Conservation (phyloP, 2,888 invertebrate species). For the Lomographa bimaculata region DNA sequence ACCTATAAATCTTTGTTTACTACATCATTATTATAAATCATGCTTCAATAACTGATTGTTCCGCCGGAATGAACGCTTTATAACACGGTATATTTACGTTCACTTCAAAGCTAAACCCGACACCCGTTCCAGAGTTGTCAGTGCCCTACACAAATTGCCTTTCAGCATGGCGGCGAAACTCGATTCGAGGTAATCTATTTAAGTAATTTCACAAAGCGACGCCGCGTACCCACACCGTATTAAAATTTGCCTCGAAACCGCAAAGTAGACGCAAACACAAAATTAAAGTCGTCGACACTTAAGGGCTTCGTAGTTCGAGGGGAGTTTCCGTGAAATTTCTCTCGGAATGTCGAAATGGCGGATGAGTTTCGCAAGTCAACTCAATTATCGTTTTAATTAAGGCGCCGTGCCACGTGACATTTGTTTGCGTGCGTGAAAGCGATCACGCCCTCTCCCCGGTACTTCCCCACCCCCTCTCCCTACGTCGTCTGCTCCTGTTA, state of each 20-base stretch:
- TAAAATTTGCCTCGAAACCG: conserved; percentile 77
- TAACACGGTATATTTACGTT: too few relatives aligned
- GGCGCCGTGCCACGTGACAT: conserved; percentile 81
- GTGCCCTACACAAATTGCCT: conserved; percentile 32
- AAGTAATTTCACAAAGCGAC: conserved; percentile 74
- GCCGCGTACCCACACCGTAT: conserved; percentile 66
- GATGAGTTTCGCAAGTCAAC: conserved; percentile 83
- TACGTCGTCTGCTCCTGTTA: conserved; percentile 67
- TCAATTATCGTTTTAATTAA: conserved; percentile 84
- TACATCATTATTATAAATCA: too few relatives aligned
- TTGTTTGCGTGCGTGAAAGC: conserved; percentile 83
- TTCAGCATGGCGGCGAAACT: conserved; percentile 51
- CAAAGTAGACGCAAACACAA: conserved; percentile 82
- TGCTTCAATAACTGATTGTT: too few relatives aligned
- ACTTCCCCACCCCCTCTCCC: conserved; percentile 36
- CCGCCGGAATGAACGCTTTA: too few relatives aligned
- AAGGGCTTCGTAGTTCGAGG: conserved; percentile 78
- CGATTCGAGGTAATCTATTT: conserved; percentile 75
- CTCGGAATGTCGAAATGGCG: conserved; percentile 81
- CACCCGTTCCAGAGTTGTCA: conserved; percentile 22
- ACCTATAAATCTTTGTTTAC: too few relatives aligned
- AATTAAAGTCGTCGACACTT: conserved; percentile 82
- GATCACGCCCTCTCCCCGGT: conserved; percentile 55
- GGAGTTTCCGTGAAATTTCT: conserved; percentile 77
- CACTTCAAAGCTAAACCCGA: conserved; percentile 12